Evolutionary conservation across 2,113 vertebrate genomes (phyloP), one percentile per base, ranked within the genome.

Genomic region (Trogon melanurus): DNA sequence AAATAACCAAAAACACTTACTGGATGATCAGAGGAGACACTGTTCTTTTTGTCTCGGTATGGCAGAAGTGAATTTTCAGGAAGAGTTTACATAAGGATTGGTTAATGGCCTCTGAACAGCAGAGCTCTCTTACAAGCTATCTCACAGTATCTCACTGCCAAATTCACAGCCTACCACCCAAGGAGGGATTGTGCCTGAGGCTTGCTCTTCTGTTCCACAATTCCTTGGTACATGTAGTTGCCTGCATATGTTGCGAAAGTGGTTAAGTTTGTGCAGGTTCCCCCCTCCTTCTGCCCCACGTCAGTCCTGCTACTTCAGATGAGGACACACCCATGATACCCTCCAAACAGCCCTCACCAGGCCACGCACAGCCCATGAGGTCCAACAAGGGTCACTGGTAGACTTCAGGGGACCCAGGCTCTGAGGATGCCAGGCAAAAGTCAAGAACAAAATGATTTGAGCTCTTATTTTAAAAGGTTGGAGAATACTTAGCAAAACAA

Each of bases 81-180:
- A 89, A 57, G 67, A 45, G 69, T 84, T 92, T 95, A 53, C 22
- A 27, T 51, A 64, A 84, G 27, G 53, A 48, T 78, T 81, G 45
- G 83, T 57, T 88, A 25, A 81, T 67, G 80, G 44, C 60, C 34
- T 13, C 56, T 56, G 61, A 92, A 53, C 51, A 89, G 61, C 86
- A 89, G 47, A 93, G 21, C 60, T 89, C 26, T 78, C 79, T 80
- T 54, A 76, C 44, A 64, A 80, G n/a, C 16, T 74, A 41, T 62
- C 69, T 94, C 65, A 45, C 51, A 23, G 57, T 6, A 78, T 72
- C 41, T 75, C 53, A 81, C 51, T 87, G 76, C 38, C 86, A 91
- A 93, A 89, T 61, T 92, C 69, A 74, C 56, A 84, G 53, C 44
- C 67, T 89, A 9, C 86, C 79, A 92, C 83, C 79, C 83, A 96